Conservation (phyloP, 1,140 invertebrate genomes). For the Drosophila neocordata region DNA sequence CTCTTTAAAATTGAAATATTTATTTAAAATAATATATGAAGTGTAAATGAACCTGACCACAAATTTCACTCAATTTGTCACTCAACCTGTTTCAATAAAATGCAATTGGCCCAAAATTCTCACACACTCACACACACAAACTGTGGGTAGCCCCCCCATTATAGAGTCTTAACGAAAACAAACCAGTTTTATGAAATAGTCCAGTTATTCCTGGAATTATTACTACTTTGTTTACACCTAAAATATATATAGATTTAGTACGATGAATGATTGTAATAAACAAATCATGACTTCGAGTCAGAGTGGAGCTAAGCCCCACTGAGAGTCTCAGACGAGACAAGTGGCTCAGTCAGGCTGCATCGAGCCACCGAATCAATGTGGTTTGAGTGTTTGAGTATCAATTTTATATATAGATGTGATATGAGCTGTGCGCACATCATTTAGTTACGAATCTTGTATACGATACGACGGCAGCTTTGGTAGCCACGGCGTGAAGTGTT, state of each 20-base stretch:
- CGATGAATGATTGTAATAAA: too few relatives aligned
- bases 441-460: slow-evolving; percentile 64
- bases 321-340: too few relatives aligned
- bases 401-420: slow-evolving; percentile 57
- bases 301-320: too few relatives aligned
- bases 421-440: slow-evolving; percentile 60
- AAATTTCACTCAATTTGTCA: slow-evolving; percentile 48
- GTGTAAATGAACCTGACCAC: slow-evolving; percentile 5
- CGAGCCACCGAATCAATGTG: slow-evolving; percentile 15
- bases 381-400: slow-evolving; percentile 21
- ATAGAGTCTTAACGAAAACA: slow-evolving; percentile 2
- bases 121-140: too few relatives aligned
- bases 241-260: slow-evolving; percentile 38
- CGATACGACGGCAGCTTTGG: slow-evolving; percentile 24
- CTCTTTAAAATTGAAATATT: too few relatives aligned
- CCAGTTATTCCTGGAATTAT: slow-evolving; percentile 52
- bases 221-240: slow-evolving; percentile 53
- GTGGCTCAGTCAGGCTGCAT: too few relatives aligned
- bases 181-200: slow-evolving; percentile 68
- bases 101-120: background rate
- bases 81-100: slow-evolving; percentile 63
- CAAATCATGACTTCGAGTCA: too few relatives aligned
- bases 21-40: too few relatives aligned
- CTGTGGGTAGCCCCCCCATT: background rate
- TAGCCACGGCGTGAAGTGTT: slow-evolving; percentile 3